Percentiles rank a stretch among this genome's conserved stretches.
phyloP scores from a whole-genome alignment of 2,888 invertebrate species.

The Anticlea derivata region DNA sequence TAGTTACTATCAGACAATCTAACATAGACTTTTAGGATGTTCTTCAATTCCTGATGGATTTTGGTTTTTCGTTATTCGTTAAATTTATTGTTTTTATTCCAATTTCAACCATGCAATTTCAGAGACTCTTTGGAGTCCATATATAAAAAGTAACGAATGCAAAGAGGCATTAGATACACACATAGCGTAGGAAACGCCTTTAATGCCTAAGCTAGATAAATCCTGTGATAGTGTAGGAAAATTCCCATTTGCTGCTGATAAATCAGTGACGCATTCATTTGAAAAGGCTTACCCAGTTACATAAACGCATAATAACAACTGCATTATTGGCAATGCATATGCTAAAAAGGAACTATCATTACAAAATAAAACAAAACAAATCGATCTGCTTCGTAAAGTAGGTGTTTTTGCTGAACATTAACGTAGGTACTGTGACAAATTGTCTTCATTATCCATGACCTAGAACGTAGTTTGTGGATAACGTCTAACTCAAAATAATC shows the following conservation, averaged over 20 bases:
- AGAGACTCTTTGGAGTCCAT: too few relatives aligned
- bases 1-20: too few relatives aligned
- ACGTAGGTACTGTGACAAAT: background rate
- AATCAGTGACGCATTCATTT: conserved; percentile 10
- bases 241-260: conserved; percentile 4
- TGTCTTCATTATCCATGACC: conserved; percentile 5
- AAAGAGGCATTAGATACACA: too few relatives aligned
- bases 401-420: too few relatives aligned
- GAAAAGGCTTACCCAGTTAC: conserved; percentile 4
- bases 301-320: background rate
- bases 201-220: background rate
- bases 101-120: too few relatives aligned
- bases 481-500: background rate
- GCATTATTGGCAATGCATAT: conserved; percentile 29
- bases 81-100: too few relatives aligned
- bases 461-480: conserved; percentile 9
- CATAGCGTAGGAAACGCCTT: too few relatives aligned
- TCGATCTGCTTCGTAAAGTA: conserved; percentile 2
- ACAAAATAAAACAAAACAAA: conserved; percentile 27
- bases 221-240: conserved; percentile 5
- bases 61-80: too few relatives aligned
- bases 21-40: too few relatives aligned
- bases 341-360: conserved; percentile 35
- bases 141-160: too few relatives aligned
- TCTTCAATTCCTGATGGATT: too few relatives aligned